These are phyloP conservation scores for Pachyrhynchus sulphureomaculatus DNA, from an alignment of 1,140 invertebrate genomes.

Conservation along the genomic window DNA sequence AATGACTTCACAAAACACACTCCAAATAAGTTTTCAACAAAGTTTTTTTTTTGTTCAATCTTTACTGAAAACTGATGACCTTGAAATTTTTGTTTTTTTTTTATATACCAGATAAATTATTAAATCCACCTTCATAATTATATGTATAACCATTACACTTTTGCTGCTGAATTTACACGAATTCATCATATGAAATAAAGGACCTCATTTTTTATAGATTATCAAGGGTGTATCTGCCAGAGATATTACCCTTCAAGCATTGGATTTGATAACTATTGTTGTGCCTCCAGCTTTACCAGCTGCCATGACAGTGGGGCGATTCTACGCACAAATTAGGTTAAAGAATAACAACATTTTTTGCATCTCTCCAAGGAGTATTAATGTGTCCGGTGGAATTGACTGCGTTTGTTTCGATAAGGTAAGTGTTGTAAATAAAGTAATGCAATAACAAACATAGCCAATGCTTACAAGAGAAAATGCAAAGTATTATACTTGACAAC, in stretches of 20 bases:
- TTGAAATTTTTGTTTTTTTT: no score
- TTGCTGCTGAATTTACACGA: no score
- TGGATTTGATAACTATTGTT: conserved; percentile 91
- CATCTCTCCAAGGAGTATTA: conserved; percentile 91
- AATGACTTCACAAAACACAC: no score
- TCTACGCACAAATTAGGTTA: conserved; percentile 87
- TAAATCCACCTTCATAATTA: no score
- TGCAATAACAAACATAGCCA: not conserved
- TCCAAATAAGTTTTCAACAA: no score
- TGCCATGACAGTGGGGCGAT: conserved; percentile 90
- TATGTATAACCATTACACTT: no score
- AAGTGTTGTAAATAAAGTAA: conserved; percentile 32
- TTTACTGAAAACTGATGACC: no score
- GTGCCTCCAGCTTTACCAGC: conserved; percentile 91
- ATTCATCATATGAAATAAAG: no score
- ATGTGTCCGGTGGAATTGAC: conserved; percentile 93
- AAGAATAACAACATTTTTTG: conserved; percentile 84
- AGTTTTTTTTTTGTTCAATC: no score
- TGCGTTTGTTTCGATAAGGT: conserved; percentile 97
- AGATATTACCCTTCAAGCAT: conserved; percentile 73
- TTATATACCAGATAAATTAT: no score
- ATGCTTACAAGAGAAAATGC: no score
- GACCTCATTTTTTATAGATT: conserved; percentile 53
- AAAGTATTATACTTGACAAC: no score
- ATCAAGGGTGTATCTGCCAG: conserved; percentile 57